These are phyloP conservation scores for Halcyon leucocephala DNA, from an alignment of 2,797 vertebrate species.

Conservation along the genomic window DNA sequence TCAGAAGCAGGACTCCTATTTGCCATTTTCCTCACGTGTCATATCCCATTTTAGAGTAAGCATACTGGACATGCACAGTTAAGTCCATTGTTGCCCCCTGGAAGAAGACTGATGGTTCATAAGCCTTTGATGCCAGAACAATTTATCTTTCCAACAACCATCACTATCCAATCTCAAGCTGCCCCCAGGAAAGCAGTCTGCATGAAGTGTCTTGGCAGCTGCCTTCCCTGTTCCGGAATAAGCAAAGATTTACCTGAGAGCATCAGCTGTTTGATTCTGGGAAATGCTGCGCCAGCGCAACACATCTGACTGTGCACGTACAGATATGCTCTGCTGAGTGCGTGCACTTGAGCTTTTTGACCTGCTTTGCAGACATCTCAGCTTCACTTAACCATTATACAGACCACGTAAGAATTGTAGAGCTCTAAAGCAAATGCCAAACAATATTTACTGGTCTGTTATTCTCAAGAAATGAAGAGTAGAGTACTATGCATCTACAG, in stretches of 20 bases:
- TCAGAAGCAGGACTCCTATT: neutral
- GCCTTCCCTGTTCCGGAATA: neutral
- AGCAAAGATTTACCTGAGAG: neutral
- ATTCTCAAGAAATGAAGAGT: neutral
- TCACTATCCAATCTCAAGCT: neutral
- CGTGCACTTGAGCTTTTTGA: neutral
- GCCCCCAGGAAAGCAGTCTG: neutral
- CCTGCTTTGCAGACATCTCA: neutral
- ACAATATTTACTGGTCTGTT: neutral
- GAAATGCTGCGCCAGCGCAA: neutral
- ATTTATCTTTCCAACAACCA: slow-evolving; percentile 17
- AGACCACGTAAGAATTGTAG: neutral
- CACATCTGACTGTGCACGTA: neutral
- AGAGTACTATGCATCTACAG: neutral
- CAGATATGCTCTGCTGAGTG: neutral
- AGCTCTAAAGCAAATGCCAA: neutral
- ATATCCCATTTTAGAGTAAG: neutral
- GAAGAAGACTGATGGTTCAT: slow-evolving; percentile 4
- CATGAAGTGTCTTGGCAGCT: neutral
- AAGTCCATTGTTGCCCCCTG: neutral
- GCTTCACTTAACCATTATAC: neutral
- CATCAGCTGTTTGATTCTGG: neutral
- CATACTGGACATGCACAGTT: neutral
- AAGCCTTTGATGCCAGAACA: neutral
- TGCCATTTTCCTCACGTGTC: neutral